These are phyloP conservation scores for Talpa occidentalis DNA, from an alignment of 2,113 vertebrate genomes.

Conservation along the genomic window DNA sequence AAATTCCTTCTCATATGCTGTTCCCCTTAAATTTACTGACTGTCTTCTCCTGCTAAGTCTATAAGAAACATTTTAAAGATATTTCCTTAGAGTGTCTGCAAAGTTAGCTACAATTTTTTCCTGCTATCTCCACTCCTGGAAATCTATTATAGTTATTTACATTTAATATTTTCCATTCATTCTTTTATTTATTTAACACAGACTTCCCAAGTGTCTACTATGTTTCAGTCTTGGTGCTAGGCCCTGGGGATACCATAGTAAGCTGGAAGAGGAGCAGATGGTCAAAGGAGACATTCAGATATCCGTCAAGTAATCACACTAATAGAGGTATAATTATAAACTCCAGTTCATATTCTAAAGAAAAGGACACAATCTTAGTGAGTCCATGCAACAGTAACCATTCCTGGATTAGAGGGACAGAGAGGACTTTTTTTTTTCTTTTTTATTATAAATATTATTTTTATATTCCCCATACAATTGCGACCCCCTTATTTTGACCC, in stretches of 20 bases:
- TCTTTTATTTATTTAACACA: neutral
- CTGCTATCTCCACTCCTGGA: neutral
- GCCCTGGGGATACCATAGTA: neutral
- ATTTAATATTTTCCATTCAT: neutral
- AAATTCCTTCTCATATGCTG: neutral
- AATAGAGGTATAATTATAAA: neutral
- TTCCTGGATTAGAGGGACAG: neutral
- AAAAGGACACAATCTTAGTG: neutral
- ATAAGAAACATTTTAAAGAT: neutral
- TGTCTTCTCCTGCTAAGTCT: neutral
- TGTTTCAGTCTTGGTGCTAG: neutral
- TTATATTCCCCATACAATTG: too few relatives aligned
- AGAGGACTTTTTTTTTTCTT: neutral
- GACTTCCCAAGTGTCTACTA: neutral
- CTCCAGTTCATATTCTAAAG: neutral
- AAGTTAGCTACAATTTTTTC: neutral
- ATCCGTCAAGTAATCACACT: neutral
- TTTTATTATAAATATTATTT: too few relatives aligned
- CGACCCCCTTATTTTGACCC: too few relatives aligned
- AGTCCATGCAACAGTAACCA: neutral
- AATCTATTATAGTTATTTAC: neutral
- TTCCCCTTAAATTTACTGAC: neutral
- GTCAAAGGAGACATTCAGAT: neutral
- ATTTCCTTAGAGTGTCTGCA: neutral
- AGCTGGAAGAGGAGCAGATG: neutral